Conservation (phyloP, 2,113 vertebrate species). For the Atrichornis clamosus region DNA sequence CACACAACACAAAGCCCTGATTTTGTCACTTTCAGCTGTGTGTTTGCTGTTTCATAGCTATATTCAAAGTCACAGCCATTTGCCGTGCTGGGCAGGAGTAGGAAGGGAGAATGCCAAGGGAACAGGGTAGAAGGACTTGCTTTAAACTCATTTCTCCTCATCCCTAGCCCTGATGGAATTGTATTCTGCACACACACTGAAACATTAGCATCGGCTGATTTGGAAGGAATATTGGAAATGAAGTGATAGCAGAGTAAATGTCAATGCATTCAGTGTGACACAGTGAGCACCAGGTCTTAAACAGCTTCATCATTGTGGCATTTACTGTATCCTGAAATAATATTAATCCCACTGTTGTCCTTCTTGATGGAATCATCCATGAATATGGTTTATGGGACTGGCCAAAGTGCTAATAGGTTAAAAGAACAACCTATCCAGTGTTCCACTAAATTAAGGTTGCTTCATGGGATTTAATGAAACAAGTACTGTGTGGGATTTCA, state of each 20-base stretch:
- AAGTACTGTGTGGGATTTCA: conserved; percentile 74
- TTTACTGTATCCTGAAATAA: conserved; percentile 84
- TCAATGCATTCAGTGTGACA: conserved; percentile 87
- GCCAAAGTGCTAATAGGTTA: conserved; percentile 83
- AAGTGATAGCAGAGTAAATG: conserved; percentile 87
- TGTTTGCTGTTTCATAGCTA: not conserved
- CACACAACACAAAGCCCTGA: not conserved
- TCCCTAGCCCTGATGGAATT: conserved; percentile 43
- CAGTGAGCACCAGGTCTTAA: conserved; percentile 79
- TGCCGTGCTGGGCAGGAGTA: not conserved
- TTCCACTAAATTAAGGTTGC: conserved; percentile 83
- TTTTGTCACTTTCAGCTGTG: not conserved
- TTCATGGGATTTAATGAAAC: conserved; percentile 84
- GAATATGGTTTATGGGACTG: conserved; percentile 84
- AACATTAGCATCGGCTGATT: conserved; percentile 81
- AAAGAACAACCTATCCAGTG: conserved; percentile 80
- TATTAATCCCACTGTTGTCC: conserved; percentile 82
- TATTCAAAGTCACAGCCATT: not conserved
- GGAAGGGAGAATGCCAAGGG: not conserved
- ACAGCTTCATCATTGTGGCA: conserved; percentile 82
- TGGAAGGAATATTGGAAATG: conserved; percentile 83
- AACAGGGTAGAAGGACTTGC: not conserved
- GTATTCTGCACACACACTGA: conserved; percentile 73
- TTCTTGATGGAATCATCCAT: conserved; percentile 84
- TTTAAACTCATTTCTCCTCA: not conserved